phyloP scores from a whole-genome alignment of 2,797 vertebrate species.

The Channa striata region DNA sequence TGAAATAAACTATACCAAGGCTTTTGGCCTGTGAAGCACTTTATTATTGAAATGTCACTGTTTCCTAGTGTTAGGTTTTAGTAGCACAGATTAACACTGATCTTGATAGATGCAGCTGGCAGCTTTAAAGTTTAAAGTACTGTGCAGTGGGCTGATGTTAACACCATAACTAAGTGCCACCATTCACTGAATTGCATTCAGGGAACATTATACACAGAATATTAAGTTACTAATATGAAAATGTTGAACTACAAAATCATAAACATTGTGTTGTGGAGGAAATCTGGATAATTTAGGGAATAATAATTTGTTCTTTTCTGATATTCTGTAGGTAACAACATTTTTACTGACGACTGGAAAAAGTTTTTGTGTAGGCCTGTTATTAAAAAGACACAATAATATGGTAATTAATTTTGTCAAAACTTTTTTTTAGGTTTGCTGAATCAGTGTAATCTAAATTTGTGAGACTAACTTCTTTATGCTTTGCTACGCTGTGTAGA shows the following conservation, averaged over 20 bases:
- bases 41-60: conserved; percentile 70
- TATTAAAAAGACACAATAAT: not conserved
- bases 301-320: not conserved
- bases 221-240: conserved; percentile 24
- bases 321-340: not conserved
- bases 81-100: conserved; percentile 60
- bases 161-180: conserved; percentile 30
- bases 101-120: conserved; percentile 61
- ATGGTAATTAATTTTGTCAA: not conserved
- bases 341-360: conserved; percentile 1
- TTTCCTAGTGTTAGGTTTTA: conserved; percentile 50
- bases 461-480: not conserved
- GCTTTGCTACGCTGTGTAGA: conserved; percentile 3
- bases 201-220: conserved; percentile 43
- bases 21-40: conserved; percentile 73
- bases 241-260: conserved; percentile 14
- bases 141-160: conserved; percentile 25
- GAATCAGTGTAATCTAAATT: conserved; percentile 11
- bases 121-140: conserved; percentile 54
- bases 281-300: not conserved
- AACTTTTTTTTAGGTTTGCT: not conserved
- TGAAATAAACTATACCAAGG: conserved; percentile 58
- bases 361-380: not conserved
- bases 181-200: conserved; percentile 52
- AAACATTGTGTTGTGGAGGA: conserved; percentile 13